These are phyloP conservation scores for Aix galericulata DNA, from an alignment of 2,113 vertebrate species.

Conservation along the genomic window DNA sequence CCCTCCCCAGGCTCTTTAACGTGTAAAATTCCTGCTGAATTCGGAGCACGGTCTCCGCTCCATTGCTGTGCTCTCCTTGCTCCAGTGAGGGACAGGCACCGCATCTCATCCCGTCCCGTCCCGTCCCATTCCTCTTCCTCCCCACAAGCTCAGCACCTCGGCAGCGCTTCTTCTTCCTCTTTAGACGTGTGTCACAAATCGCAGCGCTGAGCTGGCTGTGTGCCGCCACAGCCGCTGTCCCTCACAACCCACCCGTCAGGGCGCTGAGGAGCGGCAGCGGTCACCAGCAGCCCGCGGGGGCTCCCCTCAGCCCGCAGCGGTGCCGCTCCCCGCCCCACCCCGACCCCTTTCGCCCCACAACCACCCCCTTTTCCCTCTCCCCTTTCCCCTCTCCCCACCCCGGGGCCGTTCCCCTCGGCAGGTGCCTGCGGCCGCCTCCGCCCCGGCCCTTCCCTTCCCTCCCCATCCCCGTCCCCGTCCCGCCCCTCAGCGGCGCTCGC, in stretches of 20 bases:
- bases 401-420: neutral
- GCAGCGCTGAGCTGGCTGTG: neutral
- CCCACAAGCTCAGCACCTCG: accelerated
- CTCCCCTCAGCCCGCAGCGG: too few species aligned
- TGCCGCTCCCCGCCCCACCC: too few species aligned
- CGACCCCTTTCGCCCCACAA: too few species aligned
- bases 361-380: too few species aligned
- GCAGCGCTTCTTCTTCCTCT: too few species aligned
- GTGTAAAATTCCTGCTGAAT: neutral
- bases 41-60: neutral
- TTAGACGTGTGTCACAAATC: accelerated
- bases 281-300: too few species aligned
- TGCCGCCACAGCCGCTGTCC: neutral
- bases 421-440: neutral
- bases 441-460: neutral
- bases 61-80: accelerated
- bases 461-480: neutral
- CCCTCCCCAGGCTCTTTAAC: neutral
- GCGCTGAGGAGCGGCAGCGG: neutral
- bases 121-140: neutral
- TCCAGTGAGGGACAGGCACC: neutral
- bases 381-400: neutral
- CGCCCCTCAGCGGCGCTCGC: neutral
- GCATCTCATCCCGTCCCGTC: too few species aligned
- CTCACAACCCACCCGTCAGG: neutral